Base-by-base conservation (phyloP, 2,113 vertebrate genomes). In the Edolisoma coerulescens region DNA sequence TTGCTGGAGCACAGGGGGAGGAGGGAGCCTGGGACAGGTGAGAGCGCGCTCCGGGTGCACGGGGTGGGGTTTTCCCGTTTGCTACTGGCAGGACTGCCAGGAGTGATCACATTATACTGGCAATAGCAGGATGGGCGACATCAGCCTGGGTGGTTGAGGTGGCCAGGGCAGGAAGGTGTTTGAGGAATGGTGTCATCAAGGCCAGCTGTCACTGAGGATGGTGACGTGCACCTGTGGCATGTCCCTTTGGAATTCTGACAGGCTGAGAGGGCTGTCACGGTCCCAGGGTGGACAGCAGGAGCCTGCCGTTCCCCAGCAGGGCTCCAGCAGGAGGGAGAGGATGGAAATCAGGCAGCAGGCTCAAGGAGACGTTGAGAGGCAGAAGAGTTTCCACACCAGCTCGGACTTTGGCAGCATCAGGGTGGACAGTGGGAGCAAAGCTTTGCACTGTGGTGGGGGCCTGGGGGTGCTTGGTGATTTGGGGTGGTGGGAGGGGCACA, bases 21-120 rank as follows among this genome's bases (percentile, higher is more conserved):
- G 24, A 91, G 50, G 74, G 33, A 45, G 41, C 84, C 85, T 30
- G 6, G 63, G 4, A 67, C 69, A 89, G 85, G 89, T 92, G 64
- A 84, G 89, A 28, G 9, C 0, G 1, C 0, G 1, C 27, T 65
- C 52, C 2, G 27, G 61, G 65, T 23, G n/a, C 27, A 5, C 0
- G 7, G 7, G 8, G 60, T 7, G 54, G n/a, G 20, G 3, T 39
- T 37, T 19, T 17, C 5, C 30, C 1, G 21, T 50, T 26, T 32
- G 19, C 23, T 24, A 0, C n/a, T 17, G 16, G 6, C 45, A 64
- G 44, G 11, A 28, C 33, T 75, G 32, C 10, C 11, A 23, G 42
- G 61, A 70, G n/a, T 3, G n/a, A 5, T 39, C 21, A 3, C 1
- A 0, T 15, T 45, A 15, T 8, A 3, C 37, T 13, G 30, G 37